These are phyloP conservation scores for Anser cygnoides DNA, from an alignment of 2,113 vertebrate genomes.

Conservation along the genomic window DNA sequence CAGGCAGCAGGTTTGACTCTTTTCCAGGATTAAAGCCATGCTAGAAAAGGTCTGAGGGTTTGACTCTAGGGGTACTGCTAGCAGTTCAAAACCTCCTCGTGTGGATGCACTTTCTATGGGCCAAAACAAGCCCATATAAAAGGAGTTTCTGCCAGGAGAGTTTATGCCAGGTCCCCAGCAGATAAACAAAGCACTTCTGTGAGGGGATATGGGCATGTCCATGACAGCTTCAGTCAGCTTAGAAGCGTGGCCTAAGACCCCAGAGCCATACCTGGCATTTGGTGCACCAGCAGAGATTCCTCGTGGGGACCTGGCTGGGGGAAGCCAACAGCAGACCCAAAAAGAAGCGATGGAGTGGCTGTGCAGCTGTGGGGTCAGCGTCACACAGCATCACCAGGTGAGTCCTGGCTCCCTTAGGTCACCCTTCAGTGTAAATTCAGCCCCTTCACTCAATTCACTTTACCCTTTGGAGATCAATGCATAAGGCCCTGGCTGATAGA, in stretches of 20 bases:
- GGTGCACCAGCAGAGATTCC: background rate
- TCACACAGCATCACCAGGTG: background rate
- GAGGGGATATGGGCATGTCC: background rate
- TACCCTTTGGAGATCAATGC: background rate
- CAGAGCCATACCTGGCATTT: background rate
- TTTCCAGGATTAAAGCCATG: background rate
- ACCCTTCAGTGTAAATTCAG: rapidly evolving
- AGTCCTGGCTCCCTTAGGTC: background rate
- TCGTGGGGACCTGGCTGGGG: background rate
- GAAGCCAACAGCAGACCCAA: background rate
- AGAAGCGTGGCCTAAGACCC: background rate
- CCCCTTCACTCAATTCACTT: background rate
- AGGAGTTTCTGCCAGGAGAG: background rate
- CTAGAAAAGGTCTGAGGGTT: constrained; percentile 33
- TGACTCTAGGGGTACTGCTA: background rate
- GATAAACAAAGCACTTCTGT: constrained; percentile 2
- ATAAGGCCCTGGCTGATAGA: background rate
- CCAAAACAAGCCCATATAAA: constrained; percentile 22
- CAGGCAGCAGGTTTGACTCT: constrained; percentile 22
- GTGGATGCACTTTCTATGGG: background rate
- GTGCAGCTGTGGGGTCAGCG: rapidly evolving
- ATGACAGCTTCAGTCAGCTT: background rate
- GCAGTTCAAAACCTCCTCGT: background rate
- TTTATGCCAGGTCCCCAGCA: background rate
- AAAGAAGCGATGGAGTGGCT: background rate